Evolutionary conservation across 2,113 vertebrate species (phyloP).

Genomic region (Corydoras maculifer): DNA sequence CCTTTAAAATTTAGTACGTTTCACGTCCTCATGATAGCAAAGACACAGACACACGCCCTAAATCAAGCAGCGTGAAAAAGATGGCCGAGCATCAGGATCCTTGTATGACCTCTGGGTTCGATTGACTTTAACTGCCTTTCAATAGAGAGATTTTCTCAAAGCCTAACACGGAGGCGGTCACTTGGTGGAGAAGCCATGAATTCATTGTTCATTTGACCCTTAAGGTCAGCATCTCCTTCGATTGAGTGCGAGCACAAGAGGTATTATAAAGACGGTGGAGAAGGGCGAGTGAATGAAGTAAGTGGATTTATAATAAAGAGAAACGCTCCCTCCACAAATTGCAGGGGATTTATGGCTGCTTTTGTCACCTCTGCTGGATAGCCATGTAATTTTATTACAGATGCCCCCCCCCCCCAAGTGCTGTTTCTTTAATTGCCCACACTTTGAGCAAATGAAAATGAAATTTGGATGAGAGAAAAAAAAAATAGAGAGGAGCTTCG

Average conservation of each 20-base stretch:
- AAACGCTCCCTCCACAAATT: neutral
- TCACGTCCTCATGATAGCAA: no score
- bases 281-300: constrained; percentile 12
- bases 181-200: neutral
- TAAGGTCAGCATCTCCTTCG: neutral
- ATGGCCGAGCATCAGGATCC: no score
- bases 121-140: no score
- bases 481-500: constrained; percentile 21
- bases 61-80: neutral
- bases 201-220: neutral
- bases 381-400: constrained; percentile 37
- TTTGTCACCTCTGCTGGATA: constrained; percentile 39
- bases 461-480: constrained; percentile 35
- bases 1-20: no score
- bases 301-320: constrained; percentile 27
- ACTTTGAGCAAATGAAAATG: constrained; percentile 48
- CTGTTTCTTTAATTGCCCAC: constrained; percentile 44
- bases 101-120: no score
- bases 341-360: constrained; percentile 39
- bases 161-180: neutral
- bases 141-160: no score
- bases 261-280: constrained; percentile 1
- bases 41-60: neutral
- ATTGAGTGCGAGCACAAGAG: neutral
- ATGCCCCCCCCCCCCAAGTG: neutral